phyloP scores from a whole-genome alignment of 2,888 invertebrate genomes.

The Dione juno region DNA sequence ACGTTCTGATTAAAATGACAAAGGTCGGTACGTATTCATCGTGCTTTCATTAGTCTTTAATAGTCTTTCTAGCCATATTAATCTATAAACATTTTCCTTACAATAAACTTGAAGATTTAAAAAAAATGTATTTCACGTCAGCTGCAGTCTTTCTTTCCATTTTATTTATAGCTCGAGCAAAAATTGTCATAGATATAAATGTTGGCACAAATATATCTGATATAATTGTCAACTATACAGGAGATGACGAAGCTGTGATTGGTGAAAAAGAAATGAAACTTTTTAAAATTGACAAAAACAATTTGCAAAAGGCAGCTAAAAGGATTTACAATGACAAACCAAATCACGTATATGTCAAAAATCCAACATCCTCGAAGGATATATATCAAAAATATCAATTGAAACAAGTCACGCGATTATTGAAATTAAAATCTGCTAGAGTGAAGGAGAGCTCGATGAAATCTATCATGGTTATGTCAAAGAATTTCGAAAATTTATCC shows the following conservation, averaged over 20 bases:
- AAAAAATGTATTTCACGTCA: conserved; percentile 17
- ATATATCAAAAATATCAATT: conserved; percentile 64
- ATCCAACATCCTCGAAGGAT: conserved; percentile 73
- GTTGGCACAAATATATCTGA: conserved; percentile 48
- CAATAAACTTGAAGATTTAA: background rate
- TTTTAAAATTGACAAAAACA: conserved; percentile 55
- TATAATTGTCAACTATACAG: conserved; percentile 54
- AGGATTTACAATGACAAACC: conserved; percentile 59
- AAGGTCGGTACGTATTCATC: background rate
- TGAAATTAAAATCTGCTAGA: conserved; percentile 54
- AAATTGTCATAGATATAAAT: conserved; percentile 57
- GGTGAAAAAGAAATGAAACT: conserved; percentile 56
- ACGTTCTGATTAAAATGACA: conserved; percentile 13
- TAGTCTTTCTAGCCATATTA: conserved; percentile 1
- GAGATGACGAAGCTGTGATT: conserved; percentile 56
- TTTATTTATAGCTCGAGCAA: conserved; percentile 49
- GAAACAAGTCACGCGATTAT: conserved; percentile 61
- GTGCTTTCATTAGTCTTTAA: conserved; percentile 4
- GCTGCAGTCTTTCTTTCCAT: conserved; percentile 2
- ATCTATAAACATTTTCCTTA: conserved; percentile 7
- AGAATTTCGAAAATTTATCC: conserved; percentile 66
- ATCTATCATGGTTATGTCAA: conserved; percentile 57
- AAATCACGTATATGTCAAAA: conserved; percentile 57
- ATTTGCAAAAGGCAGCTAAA: conserved; percentile 56
- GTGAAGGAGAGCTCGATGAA: conserved; percentile 52